Conservation (phyloP, 2,797 vertebrate species). For the Gadopsis marmoratus region DNA sequence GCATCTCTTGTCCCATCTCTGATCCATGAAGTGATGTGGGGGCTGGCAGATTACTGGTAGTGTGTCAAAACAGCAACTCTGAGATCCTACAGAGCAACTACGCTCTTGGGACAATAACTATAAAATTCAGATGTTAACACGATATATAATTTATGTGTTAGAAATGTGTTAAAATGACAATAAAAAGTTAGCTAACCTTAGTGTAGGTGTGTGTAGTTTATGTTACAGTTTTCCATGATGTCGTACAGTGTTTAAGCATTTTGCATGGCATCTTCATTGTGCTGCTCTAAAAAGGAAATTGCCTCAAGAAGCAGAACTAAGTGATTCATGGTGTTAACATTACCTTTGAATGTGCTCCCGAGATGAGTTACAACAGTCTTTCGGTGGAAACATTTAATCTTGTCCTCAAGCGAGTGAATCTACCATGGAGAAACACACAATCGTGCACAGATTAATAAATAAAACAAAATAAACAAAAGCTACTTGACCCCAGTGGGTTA, state of each 20-base stretch:
- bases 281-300: slow-evolving; percentile 31
- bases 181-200: neutral
- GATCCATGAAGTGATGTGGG: slow-evolving; percentile 24
- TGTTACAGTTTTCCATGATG: slow-evolving; percentile 1
- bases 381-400: slow-evolving; percentile 89
- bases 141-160: neutral
- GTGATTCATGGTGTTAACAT: slow-evolving; percentile 49
- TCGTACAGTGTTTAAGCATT: neutral
- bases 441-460: slow-evolving; percentile 49
- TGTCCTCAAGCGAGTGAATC: slow-evolving; percentile 95
- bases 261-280: slow-evolving; percentile 18
- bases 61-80: slow-evolving; percentile 20
- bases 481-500: slow-evolving; percentile 51
- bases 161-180: neutral
- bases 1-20: slow-evolving; percentile 29
- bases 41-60: slow-evolving; percentile 30
- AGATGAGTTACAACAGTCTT: slow-evolving; percentile 88
- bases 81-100: slow-evolving; percentile 29
- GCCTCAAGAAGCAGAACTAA: slow-evolving; percentile 56
- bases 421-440: slow-evolving; percentile 77
- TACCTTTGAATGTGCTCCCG: slow-evolving; percentile 89
- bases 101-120: neutral
- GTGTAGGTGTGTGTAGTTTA: neutral
- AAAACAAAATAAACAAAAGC: neutral
- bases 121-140: neutral